Conservation (phyloP, 2,888 invertebrate genomes). For the Mycogona germanica region DNA sequence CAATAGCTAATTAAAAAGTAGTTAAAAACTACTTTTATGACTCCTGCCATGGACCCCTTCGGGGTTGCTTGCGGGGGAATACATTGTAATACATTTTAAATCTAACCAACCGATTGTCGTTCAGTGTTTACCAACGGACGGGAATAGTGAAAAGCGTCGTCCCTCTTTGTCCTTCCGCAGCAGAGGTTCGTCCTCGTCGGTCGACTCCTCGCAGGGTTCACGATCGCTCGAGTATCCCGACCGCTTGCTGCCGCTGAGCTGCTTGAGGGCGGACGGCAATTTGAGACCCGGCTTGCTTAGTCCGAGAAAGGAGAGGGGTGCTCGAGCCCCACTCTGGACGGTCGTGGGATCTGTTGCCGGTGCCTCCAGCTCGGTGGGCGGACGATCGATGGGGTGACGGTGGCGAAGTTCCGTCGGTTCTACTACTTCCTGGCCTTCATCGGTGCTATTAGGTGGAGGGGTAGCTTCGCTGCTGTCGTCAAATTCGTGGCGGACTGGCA, state of each 20-base stretch:
- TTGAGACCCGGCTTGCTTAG: constrained; percentile 4
- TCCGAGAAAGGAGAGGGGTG: constrained; percentile 4
- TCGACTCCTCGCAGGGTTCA: constrained; percentile 4
- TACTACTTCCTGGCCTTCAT: no score
- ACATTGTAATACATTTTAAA: no score
- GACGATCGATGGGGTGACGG: background rate
- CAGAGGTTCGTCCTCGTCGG: constrained; percentile 10
- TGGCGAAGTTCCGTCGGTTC: no score
- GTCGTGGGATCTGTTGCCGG: background rate
- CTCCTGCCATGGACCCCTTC: no score
- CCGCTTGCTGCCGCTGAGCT: background rate
- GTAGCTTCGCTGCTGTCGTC: no score
- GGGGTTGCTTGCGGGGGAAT: no score
- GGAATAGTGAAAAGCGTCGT: constrained; percentile 12
- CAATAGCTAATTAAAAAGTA: no score
- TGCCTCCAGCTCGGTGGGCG: background rate
- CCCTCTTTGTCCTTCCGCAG: background rate
- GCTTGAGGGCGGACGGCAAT: constrained; percentile 5
- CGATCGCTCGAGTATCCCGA: background rate
- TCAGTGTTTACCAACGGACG: constrained; percentile 8
- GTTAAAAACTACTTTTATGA: no score
- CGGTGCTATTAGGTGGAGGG: no score
- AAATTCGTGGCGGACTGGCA: no score
- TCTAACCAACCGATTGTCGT: no score
- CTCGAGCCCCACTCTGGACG: background rate